These are phyloP conservation scores for Latrodectus elegans DNA, from an alignment of 2,888 invertebrate genomes.

Conservation along the genomic window DNA sequence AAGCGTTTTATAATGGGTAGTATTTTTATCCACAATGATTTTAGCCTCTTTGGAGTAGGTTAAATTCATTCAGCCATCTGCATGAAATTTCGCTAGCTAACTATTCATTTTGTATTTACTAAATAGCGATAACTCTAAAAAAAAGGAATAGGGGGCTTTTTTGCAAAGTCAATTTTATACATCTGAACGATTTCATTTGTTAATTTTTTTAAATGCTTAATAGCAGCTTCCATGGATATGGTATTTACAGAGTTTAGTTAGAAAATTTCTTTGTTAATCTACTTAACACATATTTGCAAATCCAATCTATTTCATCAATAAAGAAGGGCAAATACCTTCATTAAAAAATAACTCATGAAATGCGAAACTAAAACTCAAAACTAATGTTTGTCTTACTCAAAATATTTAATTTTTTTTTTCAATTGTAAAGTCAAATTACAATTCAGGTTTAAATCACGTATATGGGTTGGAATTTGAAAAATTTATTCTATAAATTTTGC, in stretches of 20 bases:
- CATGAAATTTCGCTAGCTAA: slow-evolving; percentile 37
- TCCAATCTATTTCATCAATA: no score
- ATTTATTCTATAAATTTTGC: no score
- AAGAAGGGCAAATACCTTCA: no score
- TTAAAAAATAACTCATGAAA: no score
- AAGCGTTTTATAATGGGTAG: slow-evolving; percentile 64
- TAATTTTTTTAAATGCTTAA: not conserved
- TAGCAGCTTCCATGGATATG: slow-evolving; percentile 46
- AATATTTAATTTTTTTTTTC: no score
- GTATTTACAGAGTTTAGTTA: slow-evolving; percentile 43
- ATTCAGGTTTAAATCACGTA: no score
- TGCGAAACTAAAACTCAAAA: no score
- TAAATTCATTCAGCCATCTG: slow-evolving; percentile 49
- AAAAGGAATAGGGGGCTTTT: slow-evolving; percentile 37
- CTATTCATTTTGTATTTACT: slow-evolving; percentile 38
- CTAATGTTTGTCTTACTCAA: no score
- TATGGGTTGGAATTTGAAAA: no score
- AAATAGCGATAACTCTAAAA: slow-evolving; percentile 28
- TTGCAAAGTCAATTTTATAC: slow-evolving; percentile 42
- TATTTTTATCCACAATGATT: slow-evolving; percentile 61
- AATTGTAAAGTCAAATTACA: no score
- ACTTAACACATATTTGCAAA: not conserved
- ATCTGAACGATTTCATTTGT: slow-evolving; percentile 27
- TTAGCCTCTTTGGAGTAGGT: slow-evolving; percentile 62
- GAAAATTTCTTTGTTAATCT: slow-evolving; percentile 9